Percentiles rank a stretch among this genome's conserved stretches.
Evolutionary conservation across 1,140 invertebrate genomes (phyloP).

Genomic region (Bombus breviceps): DNA sequence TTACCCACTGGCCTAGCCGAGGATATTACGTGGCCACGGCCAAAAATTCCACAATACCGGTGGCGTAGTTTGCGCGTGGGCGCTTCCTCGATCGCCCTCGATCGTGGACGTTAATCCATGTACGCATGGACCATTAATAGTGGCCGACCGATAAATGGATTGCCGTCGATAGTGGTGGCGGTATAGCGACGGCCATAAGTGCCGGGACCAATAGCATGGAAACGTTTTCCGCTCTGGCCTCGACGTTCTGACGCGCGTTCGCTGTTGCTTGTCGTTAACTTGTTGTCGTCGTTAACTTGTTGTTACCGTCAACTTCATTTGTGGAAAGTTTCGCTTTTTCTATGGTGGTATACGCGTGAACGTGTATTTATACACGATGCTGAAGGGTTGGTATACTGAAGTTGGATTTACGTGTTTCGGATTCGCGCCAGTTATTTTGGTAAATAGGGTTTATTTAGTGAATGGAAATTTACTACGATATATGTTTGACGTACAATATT

Average conservation of each 20-base stretch:
- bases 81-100: neutral
- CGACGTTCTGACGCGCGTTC: neutral
- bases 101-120: conserved; percentile 64
- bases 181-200: conserved; percentile 46
- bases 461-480: no score
- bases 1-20: conserved; percentile 13
- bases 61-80: neutral
- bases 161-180: conserved; percentile 58
- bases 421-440: neutral
- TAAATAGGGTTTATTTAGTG: neutral
- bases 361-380: no score
- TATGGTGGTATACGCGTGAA: neutral
- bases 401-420: no score
- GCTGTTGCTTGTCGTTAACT: conserved; percentile 23
- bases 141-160: conserved; percentile 64
- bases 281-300: conserved; percentile 28
- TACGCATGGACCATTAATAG: conserved; percentile 66
- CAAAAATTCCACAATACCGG: conserved; percentile 49
- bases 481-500: no score
- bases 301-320: neutral
- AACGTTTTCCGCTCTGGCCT: conserved; percentile 29
- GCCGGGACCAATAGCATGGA: conserved; percentile 58
- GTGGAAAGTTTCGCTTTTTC: neutral
- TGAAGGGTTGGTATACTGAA: no score
- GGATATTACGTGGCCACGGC: conserved; percentile 35